A percentile compares a stretch with the other conserved stretches of the same genome.
Conservation (phyloP, 37 sponge, comb jelly and placozoan genomes). For the Oscarella lobularis region DNA sequence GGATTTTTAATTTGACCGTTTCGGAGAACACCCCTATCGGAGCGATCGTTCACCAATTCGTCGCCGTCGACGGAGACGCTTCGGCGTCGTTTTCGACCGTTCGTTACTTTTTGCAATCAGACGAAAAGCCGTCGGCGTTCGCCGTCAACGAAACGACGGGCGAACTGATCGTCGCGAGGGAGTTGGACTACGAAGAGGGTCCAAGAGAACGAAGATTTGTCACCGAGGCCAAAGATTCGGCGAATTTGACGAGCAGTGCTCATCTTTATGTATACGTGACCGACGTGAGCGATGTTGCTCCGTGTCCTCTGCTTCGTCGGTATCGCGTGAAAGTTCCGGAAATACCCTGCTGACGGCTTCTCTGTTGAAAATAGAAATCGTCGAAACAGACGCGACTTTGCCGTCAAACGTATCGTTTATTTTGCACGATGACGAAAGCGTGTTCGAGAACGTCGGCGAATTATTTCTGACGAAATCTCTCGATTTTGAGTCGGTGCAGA, state of each 20-base stretch:
- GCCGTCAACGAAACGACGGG: slow-evolving; percentile 7
- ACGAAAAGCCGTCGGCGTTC: neutral
- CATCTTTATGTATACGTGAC: slow-evolving; percentile 5
- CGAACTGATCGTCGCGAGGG: neutral
- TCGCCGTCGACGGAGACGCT: neutral
- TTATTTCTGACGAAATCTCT: neutral
- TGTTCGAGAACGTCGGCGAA: neutral
- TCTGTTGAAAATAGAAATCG: neutral
- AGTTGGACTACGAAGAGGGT: slow-evolving; percentile 35
- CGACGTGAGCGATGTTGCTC: slow-evolving; percentile 22
- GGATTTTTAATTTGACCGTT: slow-evolving; percentile 10
- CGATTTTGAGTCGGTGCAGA: neutral
- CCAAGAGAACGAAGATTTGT: slow-evolving; percentile 17
- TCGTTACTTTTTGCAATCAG: neutral
- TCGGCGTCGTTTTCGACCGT: neutral
- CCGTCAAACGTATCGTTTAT: neutral
- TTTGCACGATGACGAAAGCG: neutral
- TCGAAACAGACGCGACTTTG: neutral
- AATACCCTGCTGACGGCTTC: neutral
- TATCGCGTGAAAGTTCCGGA: neutral
- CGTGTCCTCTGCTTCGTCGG: neutral
- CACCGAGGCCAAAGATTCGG: slow-evolving; percentile 30
- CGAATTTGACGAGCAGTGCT: slow-evolving; percentile 18
- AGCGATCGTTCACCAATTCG: neutral
- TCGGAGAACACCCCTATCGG: slow-evolving; percentile 17